A percentile compares a stretch with the other conserved stretches of the same genome.
Evolutionary conservation across 1,140 invertebrate species (phyloP).

Genomic region (Nasonia giraulti): DNA sequence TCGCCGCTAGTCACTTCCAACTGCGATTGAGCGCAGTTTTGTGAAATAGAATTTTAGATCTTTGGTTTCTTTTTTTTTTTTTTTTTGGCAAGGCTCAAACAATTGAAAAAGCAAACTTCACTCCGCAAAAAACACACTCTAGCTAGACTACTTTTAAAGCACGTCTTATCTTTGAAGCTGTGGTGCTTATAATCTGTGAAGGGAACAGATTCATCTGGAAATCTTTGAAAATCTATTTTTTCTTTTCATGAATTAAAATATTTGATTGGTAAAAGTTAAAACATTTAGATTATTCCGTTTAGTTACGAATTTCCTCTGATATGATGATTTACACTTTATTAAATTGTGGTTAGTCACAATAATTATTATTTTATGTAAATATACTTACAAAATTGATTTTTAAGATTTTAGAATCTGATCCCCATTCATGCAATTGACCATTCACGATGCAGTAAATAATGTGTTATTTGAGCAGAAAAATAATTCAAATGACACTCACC

Average conservation of each 20-base stretch:
- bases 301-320: not conserved
- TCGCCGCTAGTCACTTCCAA: conserved; percentile 72
- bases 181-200: conserved; percentile 23
- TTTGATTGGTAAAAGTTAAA: conserved; percentile 21
- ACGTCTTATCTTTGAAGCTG: conserved; percentile 21
- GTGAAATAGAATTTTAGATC: conserved; percentile 42
- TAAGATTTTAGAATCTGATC: conserved; percentile 44
- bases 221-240: conserved; percentile 43
- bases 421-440: conserved; percentile 29
- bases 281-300: conserved; percentile 22
- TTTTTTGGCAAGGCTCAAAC: conserved; percentile 1
- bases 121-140: not conserved
- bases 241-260: conserved; percentile 23
- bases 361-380: not conserved
- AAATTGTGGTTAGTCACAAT: not conserved
- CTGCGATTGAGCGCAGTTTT: conserved; percentile 55
- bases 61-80: conserved; percentile 22
- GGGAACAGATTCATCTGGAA: conserved; percentile 41
- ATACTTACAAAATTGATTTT: conserved; percentile 30
- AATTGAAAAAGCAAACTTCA: conserved; percentile 17
- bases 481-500: conserved; percentile 75
- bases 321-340: not conserved
- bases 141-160: not conserved
- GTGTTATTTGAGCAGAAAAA: conserved; percentile 2
- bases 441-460: conserved; percentile 29